Evolutionary conservation across 2,797 vertebrate species (phyloP), one percentile per base, ranked within the genome.

Genomic region (Neosilurus mollespiculum): DNA sequence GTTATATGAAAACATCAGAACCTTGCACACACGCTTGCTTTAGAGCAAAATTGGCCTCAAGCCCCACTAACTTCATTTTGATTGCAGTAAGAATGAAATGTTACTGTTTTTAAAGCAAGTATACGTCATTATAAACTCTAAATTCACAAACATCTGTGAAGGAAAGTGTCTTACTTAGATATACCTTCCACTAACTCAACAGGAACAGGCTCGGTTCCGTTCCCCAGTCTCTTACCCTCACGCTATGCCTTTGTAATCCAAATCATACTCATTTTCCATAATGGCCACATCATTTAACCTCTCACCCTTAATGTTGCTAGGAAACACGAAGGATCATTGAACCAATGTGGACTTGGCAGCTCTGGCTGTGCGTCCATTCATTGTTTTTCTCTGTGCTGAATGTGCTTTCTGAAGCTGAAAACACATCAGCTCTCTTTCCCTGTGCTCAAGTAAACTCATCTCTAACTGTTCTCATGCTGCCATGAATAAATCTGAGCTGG

Each of bases 271-370:
- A 87, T 85, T 73, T 80, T 79, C 56, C 93, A 92, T 88, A 92
- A 92, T 91, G 89, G 89, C 88, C 87, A 87, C 88, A 90, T 89
- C 88, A 87, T 91, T 83, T 87, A 89, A 90, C 90, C 93, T 92
- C 86, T 93, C 92, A 92, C 93, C 91, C 83, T 53, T 56, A 85
- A 67, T 84, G 92, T 92, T 93, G 92, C 92, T 93, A 91, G 93
- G 90, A 92, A 88, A 92, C 89, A 83, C 89, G 61, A 88, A 91
- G 88, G 90, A 89, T 90, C 89, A 85, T 85, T 83, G 88, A 90
- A 90, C 89, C 90, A 91, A 87, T 91, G 89, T 61, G 49, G 86
- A 73, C 78, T 89, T 91, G 93, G 89, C 81, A 86, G 90, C 86
- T 90, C 0, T 22, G 76, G 86, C 77, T 77, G 81, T 82, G 88